A percentile compares a stretch with the other conserved stretches of the same genome.
Conservation (phyloP, 2,113 vertebrate genomes). For the Lepisosteus oculatus region DNA sequence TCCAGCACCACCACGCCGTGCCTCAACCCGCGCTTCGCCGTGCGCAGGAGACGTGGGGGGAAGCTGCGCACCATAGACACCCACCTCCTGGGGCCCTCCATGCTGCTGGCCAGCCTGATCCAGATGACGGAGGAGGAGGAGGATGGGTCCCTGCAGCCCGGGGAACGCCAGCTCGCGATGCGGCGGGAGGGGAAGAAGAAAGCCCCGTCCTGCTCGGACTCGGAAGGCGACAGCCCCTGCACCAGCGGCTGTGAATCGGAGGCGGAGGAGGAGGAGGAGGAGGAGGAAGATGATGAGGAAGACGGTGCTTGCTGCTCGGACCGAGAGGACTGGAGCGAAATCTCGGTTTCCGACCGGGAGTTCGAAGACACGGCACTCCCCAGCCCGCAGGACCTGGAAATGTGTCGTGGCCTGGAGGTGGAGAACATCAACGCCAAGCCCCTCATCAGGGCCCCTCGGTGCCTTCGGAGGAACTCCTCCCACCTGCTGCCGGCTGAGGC, state of each 20-base stretch:
- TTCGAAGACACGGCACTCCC: conserved; percentile 19
- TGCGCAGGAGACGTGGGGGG: conserved; percentile 44
- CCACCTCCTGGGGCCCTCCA: conserved; percentile 65
- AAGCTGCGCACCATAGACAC: conserved; percentile 43
- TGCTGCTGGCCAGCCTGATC: conserved; percentile 67
- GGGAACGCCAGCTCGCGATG: conserved; percentile 47
- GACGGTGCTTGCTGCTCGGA: conserved; percentile 12
- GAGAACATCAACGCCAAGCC: conserved; percentile 32
- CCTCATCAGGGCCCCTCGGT: conserved; percentile 60
- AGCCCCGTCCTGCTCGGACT: conserved; percentile 37
- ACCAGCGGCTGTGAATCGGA: not conserved
- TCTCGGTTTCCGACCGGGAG: conserved; percentile 9
- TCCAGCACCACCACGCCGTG: conserved; percentile 79
- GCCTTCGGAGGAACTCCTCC: conserved; percentile 68
- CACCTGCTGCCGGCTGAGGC: conserved; percentile 59
- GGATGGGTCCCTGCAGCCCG: not conserved
- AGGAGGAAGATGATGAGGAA: conserved; percentile 14
- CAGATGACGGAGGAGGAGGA: conserved; percentile 57
- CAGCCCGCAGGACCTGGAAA: conserved; percentile 14
- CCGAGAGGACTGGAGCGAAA: conserved; percentile 24
- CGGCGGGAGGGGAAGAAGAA: conserved; percentile 22
- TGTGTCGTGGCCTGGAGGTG: conserved; percentile 19
- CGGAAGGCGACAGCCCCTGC: conserved; percentile 29
- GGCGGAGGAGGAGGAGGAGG: conserved; percentile 13
- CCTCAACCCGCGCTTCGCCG: conserved; percentile 74